Base-by-base conservation (phyloP, 2,797 vertebrate genomes). In the Sebastes iracundus region DNA sequence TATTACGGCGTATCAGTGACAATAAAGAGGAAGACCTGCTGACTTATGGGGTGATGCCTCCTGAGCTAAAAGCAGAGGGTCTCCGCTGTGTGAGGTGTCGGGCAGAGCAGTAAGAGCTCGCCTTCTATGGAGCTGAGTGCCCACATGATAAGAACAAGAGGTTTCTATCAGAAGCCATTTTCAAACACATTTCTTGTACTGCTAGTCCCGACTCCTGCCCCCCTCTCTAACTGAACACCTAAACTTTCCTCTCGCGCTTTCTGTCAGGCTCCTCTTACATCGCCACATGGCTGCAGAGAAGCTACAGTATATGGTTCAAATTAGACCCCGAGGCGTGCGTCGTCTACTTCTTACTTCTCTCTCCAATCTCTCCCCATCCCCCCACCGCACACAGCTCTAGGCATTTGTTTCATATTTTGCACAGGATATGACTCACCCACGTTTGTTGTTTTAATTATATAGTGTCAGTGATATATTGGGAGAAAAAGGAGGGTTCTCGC, bases 361-460 rank as follows among this genome's bases (percentile, higher is more conserved):
- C 20, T 32, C 69, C 66, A 67, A 9, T 28, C 35, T 12, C 25
- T 46, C 64, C 74, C 32, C 75, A 22, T 9, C 81, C 83, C 83
- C 61, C 75, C 75, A 65, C 60, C 71, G 61, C 77, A 75, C 83
- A 81, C 46, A 81, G 80, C 66, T 81, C 84, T 6, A 58, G 38
- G 82, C 92, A 95, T 93, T 95, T 92, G 93, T 92, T 96, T 95
- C 75, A 91, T 87, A 93, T 95, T 94, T 93, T 90, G 72, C 84
- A 84, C 94, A 94, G 92, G 92, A 94, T 92, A 75, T 94, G 93
- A 94, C 81, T 95, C 94, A 92, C 71, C 52, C 77, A 83, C 61
- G 72, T 92, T 91, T 93, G 90, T 94, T 92, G 87, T 90, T 94
- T 91, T 93, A 93, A 94, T 93, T 90, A 87, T 82, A 89, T 84